Evolutionary conservation across 2,113 vertebrate genomes (phyloP), one percentile per base, ranked within the genome.

Genomic region (Python bivittatus): DNA sequence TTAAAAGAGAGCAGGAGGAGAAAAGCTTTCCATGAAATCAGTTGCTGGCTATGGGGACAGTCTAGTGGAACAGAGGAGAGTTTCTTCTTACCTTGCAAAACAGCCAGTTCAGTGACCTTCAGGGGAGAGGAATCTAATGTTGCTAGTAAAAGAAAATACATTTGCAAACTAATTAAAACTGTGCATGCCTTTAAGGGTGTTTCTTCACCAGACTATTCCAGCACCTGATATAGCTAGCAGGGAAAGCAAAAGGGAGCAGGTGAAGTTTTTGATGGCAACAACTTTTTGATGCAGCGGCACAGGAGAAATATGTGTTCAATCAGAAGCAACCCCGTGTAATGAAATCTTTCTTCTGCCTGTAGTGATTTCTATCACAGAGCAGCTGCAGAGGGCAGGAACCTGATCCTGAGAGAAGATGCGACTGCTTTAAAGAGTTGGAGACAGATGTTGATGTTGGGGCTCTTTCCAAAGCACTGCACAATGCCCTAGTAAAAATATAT

Each of bases 1-100:
- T 29, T 38, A 86, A 57, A 68, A 25, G 56, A 12, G 79, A 29
- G 1, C 0, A 20, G 0, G 29, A 60, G 54, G 38, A 11, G 27
- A 20, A 4, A 0, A 61, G 0, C 58, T 38, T 20, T 56, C 61
- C 2, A 9, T 3, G 57, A 64, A 86, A 91, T 54, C 48, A 91
- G 60, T 3, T 0, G 13, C 52, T 89, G 29, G 84, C 0, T 0
- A 52, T 27, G 52, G 79, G 48, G 25, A 52, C 54, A 33, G 25
- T 68, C 11, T 0, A 4, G 29, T 0, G 1, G 84, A 53, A 79
- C 90, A 23, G 79, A 44, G 27, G 61, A 44, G 5, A 61, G 12
- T 8, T 83, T 12, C 0, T 2, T 42, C 1, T 8, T 0, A 4
- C 42, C 42, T 5, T 33, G 61, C 23, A 23, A n/a, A 0, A 0